Percentiles rank a stretch among this genome's conserved stretches.
These are phyloP conservation scores for Ammodytes dubius DNA, from an alignment of 2,113 vertebrate species.

Conservation along the genomic window DNA sequence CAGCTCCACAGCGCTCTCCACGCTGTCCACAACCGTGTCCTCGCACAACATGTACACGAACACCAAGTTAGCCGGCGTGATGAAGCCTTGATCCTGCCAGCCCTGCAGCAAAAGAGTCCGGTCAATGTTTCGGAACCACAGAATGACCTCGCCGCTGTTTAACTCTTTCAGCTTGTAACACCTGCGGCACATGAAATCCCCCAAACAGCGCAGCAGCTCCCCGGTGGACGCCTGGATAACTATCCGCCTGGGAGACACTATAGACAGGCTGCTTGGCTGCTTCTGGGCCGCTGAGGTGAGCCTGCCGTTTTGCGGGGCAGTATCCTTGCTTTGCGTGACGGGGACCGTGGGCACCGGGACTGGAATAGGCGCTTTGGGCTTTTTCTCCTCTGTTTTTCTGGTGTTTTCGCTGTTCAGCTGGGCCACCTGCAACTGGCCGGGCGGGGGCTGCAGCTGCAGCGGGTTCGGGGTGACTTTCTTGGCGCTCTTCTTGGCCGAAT, in stretches of 20 bases:
- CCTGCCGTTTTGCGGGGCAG: constrained; percentile 62
- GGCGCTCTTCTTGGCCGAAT: constrained; percentile 91
- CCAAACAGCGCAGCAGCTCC: constrained; percentile 95
- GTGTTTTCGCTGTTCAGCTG: constrained; percentile 80
- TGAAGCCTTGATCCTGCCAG: constrained; percentile 99
- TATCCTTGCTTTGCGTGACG: constrained; percentile 46
- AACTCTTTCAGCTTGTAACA: constrained; percentile 94
- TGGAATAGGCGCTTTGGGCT: constrained; percentile 85
- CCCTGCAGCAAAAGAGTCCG: constrained; percentile 95
- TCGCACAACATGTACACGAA: constrained; percentile 97
- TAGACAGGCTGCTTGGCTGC: constrained; percentile 80
- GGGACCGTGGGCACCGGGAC: constrained; percentile 87
- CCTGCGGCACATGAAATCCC: constrained; percentile 94
- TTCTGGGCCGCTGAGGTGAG: constrained; percentile 73
- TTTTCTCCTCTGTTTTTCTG: constrained; percentile 77
- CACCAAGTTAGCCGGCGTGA: constrained; percentile 96
- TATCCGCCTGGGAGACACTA: constrained; percentile 89
- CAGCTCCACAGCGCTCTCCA: constrained; percentile 89
- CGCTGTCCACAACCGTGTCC: constrained; percentile 89
- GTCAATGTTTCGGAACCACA: constrained; percentile 98
- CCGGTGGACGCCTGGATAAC: constrained; percentile 97
- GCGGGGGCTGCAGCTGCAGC: constrained; percentile 43
- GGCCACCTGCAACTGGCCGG: constrained; percentile 81
- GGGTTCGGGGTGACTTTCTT: constrained; percentile 94
- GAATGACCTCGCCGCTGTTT: constrained; percentile 91